phyloP scores from a whole-genome alignment of 1,140 invertebrate species.

The Sipha flava region DNA sequence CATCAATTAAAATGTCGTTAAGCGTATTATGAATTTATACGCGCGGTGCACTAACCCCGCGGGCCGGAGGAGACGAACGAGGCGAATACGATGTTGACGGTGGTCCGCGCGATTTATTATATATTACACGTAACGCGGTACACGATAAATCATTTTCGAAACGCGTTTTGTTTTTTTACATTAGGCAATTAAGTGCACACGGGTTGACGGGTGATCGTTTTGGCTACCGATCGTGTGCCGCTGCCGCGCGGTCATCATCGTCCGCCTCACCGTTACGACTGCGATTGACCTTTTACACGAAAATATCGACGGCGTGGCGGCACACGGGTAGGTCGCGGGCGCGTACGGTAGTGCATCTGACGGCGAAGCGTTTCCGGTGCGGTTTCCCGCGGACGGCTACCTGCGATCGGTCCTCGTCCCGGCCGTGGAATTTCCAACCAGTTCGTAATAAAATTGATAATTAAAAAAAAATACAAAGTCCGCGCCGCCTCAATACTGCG shows the following conservation, averaged over 20 bases:
- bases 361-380: constrained; percentile 6
- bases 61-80: too few species aligned
- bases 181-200: not conserved
- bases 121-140: not conserved
- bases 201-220: not conserved
- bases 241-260: not conserved
- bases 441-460: not conserved
- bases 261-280: not conserved
- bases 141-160: constrained; percentile 19
- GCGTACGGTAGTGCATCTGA: too few species aligned
- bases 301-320: too few species aligned
- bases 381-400: not conserved
- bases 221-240: not conserved
- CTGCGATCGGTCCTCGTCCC: not conserved
- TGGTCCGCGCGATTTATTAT: too few species aligned
- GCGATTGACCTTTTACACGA: constrained; percentile 1
- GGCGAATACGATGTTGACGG: not conserved
- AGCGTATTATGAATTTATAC: not conserved
- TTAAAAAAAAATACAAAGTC: not conserved
- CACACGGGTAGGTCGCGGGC: too few species aligned
- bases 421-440: not conserved
- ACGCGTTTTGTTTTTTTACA: constrained; percentile 15
- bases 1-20: constrained; percentile 31
- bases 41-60: too few species aligned
- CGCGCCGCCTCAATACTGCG: too few species aligned